phyloP scores from a whole-genome alignment of 2,797 vertebrate species.

The Sylvilagus floridanus region DNA sequence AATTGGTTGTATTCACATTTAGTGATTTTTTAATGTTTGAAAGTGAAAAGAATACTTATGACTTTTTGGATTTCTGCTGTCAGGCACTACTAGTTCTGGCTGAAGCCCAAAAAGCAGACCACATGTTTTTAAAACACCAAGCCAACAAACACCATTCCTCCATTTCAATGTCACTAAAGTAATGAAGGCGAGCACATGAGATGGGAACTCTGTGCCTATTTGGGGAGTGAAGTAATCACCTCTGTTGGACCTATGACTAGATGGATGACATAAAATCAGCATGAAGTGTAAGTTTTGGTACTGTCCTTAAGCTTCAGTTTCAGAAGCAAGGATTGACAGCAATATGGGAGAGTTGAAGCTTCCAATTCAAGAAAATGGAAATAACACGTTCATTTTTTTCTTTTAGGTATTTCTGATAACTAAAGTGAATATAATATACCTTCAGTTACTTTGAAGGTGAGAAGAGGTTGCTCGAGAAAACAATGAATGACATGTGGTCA shows the following conservation, averaged over 20 bases:
- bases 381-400: neutral
- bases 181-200: slow-evolving; percentile 62
- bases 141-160: slow-evolving; percentile 34
- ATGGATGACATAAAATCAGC: slow-evolving; percentile 57
- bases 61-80: neutral
- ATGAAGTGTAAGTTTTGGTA: slow-evolving; percentile 31
- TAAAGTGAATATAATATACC: slow-evolving; percentile 17
- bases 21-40: neutral
- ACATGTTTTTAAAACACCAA: slow-evolving; percentile 53
- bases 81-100: neutral
- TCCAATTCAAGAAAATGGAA: neutral
- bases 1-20: neutral
- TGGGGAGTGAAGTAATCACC: slow-evolving; percentile 60
- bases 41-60: slow-evolving; percentile 14
- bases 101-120: slow-evolving; percentile 55
- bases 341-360: slow-evolving; percentile 2
- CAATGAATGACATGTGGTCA: neutral
- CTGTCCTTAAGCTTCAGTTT: slow-evolving; percentile 54
- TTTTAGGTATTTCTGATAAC: slow-evolving; percentile 38
- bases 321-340: slow-evolving; percentile 52
- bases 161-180: slow-evolving; percentile 65
- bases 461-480: slow-evolving; percentile 27
- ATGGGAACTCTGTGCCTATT: slow-evolving; percentile 59
- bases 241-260: slow-evolving; percentile 35
- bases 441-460: slow-evolving; percentile 43